Percentiles rank a stretch among this genome's conserved stretches.
Conservation (phyloP, 2,888 invertebrate species). For the Blastobasis lacticolella region DNA sequence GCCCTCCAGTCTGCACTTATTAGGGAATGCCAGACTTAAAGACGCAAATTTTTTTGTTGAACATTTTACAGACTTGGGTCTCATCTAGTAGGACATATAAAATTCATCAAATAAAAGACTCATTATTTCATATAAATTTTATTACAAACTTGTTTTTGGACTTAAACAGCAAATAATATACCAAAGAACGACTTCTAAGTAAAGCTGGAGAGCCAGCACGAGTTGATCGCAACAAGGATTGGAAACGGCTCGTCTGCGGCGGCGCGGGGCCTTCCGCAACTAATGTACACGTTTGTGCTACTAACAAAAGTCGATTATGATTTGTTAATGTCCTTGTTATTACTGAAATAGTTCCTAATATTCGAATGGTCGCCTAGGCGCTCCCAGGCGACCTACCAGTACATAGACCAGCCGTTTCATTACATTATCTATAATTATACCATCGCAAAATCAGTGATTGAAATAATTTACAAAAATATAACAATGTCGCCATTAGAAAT, state of each 20-base stretch:
- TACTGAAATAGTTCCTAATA: too few species aligned
- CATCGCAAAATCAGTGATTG: conserved; percentile 38
- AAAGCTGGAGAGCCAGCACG: conserved; percentile 47
- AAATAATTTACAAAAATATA: conserved; percentile 66
- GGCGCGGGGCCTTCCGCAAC: neutral
- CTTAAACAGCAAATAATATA: conserved; percentile 68
- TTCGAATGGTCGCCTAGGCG: too few species aligned
- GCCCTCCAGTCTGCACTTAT: too few species aligned
- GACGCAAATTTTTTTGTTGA: too few species aligned
- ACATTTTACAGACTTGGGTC: too few species aligned
- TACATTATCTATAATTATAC: conserved; percentile 28
- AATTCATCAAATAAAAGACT: conserved; percentile 41
- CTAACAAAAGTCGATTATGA: neutral
- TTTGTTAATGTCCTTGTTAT: too few species aligned
- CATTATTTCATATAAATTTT: conserved; percentile 65
- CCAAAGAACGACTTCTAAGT: conserved; percentile 55
- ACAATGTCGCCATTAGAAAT: conserved; percentile 43
- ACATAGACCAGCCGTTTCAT: conserved; percentile 46
- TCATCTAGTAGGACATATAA: too few species aligned
- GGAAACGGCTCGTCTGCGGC: conserved; percentile 36
- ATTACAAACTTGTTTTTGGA: conserved; percentile 65
- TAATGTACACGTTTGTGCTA: neutral
- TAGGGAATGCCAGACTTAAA: too few species aligned
- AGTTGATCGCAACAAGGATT: conserved; percentile 43
- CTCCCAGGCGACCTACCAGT: conserved; percentile 8